Base-by-base conservation (phyloP, 2,113 vertebrate genomes). In the Natator depressus region DNA sequence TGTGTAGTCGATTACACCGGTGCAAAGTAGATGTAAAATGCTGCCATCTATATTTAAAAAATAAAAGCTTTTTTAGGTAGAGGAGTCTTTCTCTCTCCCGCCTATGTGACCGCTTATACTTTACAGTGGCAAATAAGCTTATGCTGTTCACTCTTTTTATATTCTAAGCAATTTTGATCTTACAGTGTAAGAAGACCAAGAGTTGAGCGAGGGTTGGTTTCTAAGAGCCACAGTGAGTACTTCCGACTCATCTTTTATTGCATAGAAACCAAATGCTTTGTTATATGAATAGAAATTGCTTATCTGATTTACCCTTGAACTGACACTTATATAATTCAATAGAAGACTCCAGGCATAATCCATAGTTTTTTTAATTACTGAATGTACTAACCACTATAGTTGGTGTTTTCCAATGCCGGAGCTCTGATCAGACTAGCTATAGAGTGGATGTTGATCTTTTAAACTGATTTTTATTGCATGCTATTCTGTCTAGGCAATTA, bases 101-200 rank as follows among this genome's bases (percentile, higher is more conserved):
- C 89, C 55, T 69, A 0, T 55, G 2, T 93, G 62, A 76, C 82
- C 97, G 22, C 79, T 95, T 53, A 62, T 80, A 94, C 94, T 97
- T 95, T 47, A 93, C 89, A 82, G 84, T 93, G 82, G 89, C 89
- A 97, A 97, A 57, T 85, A 96, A 96, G 54, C 78, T 91, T 87
- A 94, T 96, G 91, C 69, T 95, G 92, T 93, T 96, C 89, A 95
- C 90, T 94, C 88, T 93, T 96, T 93, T 93, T 97, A 95, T 96
- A 92, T 97, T 97, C 97, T 97, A 96, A 89, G 3, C 87, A 95
- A 94, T 97, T 96, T 93, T 98, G 93, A 97, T 92, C 93, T 91
- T 96, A 87, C 54, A 80, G 38, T 86, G 81, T 91, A 93, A 97
- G 97, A 96, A 96, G 98, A 97, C 80, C 35, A 88, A 20, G 51